Percentiles rank a stretch among this genome's conserved stretches.
Conservation (phyloP, 2,888 invertebrate species). For the Dasysyrphus albostriatus region DNA sequence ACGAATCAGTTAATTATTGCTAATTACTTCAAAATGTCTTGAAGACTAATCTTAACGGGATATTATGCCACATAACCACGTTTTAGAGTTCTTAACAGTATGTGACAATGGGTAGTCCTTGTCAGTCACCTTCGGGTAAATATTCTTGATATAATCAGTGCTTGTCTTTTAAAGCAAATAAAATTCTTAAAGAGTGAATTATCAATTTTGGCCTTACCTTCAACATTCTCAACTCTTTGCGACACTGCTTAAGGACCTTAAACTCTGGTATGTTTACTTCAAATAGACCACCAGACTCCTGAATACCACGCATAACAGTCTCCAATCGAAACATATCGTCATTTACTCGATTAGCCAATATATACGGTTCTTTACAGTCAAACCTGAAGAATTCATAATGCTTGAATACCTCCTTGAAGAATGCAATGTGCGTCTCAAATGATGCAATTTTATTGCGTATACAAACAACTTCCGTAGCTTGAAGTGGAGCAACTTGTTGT, state of each 20-base stretch:
- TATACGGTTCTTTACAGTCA: conserved; percentile 90
- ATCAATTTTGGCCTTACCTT: conserved; percentile 86
- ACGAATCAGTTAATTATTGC: too few relatives aligned
- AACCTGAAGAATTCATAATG: conserved; percentile 91
- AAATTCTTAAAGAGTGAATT: too few relatives aligned
- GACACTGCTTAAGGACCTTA: conserved; percentile 94
- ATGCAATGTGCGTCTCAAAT: conserved; percentile 93
- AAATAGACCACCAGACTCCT: conserved; percentile 95
- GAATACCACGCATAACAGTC: conserved; percentile 92
- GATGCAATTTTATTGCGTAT: conserved; percentile 93
- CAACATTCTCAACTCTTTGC: conserved; percentile 94
- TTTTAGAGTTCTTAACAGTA: too few relatives aligned
- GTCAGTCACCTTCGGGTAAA: too few relatives aligned
- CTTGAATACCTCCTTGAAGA: conserved; percentile 95
- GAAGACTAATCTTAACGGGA: too few relatives aligned
- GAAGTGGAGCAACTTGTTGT: conserved; percentile 96
- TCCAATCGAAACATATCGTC: conserved; percentile 92
- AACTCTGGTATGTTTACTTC: conserved; percentile 98
- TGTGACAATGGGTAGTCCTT: too few relatives aligned
- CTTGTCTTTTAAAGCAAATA: too few relatives aligned
- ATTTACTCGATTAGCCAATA: conserved; percentile 91
- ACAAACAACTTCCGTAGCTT: conserved; percentile 96
- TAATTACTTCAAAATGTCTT: too few relatives aligned
- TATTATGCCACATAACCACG: too few relatives aligned
- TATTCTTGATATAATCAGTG: too few relatives aligned